Conservation (phyloP, 2,113 vertebrate genomes). For the Podarcis cretensis region DNA sequence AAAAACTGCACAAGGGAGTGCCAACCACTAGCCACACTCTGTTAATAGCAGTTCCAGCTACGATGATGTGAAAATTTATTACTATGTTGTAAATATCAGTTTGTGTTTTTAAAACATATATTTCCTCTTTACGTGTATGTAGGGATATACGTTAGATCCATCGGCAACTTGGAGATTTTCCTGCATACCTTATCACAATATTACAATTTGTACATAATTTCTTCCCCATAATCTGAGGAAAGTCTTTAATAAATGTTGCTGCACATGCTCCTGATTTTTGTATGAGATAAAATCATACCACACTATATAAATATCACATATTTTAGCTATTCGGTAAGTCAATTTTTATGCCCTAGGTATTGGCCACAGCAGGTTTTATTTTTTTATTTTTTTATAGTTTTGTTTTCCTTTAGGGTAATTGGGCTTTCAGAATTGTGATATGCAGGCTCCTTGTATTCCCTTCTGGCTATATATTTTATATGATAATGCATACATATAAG, state of each 20-base stretch:
- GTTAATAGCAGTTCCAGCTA: slow-evolving; percentile 12
- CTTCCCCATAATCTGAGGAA: too few species aligned
- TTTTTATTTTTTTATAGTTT: background rate
- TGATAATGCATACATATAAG: background rate
- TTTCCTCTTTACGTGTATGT: background rate
- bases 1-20: background rate
- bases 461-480: too few species aligned
- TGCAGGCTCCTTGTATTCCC: background rate
- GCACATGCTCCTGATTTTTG: too few species aligned
- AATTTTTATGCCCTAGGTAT: too few species aligned
- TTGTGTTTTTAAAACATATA: background rate
- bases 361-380: too few species aligned
- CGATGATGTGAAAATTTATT: slow-evolving; percentile 22
- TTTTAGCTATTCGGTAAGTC: too few species aligned
- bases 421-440: slow-evolving; percentile 8
- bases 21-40: slow-evolving; percentile 16
- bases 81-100: background rate
- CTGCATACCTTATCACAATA: too few species aligned
- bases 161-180: background rate
- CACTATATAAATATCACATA: too few species aligned
- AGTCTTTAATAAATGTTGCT: too few species aligned
- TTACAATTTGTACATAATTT: too few species aligned
- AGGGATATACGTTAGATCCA: background rate
- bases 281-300: too few species aligned
- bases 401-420: slow-evolving; percentile 16